Conservation (phyloP, 2,113 vertebrate genomes). For the Enhydra lutris region DNA sequence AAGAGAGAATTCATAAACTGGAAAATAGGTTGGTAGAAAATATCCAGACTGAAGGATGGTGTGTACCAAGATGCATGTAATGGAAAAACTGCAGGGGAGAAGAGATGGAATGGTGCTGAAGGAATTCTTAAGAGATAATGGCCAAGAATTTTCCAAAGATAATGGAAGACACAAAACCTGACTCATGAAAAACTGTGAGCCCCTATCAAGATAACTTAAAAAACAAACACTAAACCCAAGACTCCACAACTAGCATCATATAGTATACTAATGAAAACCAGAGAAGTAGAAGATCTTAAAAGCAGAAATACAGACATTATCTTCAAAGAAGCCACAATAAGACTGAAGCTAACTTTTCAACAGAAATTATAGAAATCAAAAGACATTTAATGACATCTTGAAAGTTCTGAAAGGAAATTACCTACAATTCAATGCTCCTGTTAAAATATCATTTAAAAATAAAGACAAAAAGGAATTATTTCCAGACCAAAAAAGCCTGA, state of each 20-base stretch:
- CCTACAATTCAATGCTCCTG: neutral
- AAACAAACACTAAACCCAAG: neutral
- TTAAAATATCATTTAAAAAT: slow-evolving; percentile 9
- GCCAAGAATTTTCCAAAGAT: neutral
- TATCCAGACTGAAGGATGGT: neutral
- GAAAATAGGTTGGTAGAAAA: neutral
- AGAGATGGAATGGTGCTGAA: neutral
- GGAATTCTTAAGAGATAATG: neutral
- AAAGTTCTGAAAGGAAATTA: neutral
- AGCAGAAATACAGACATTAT: neutral
- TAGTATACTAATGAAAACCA: neutral
- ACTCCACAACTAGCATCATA: neutral
- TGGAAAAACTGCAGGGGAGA: neutral
- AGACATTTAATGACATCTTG: neutral
- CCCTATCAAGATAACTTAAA: neutral
- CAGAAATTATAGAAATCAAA: neutral
- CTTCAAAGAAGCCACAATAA: neutral
- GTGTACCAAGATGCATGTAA: neutral
- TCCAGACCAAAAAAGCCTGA: neutral
- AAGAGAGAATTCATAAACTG: neutral
- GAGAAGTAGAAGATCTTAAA: neutral
- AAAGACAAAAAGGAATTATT: neutral
- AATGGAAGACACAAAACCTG: neutral
- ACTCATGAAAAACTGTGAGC: neutral
- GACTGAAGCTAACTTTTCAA: neutral